Conservation (phyloP, 2,113 vertebrate genomes). For the Lophius piscatorius region DNA sequence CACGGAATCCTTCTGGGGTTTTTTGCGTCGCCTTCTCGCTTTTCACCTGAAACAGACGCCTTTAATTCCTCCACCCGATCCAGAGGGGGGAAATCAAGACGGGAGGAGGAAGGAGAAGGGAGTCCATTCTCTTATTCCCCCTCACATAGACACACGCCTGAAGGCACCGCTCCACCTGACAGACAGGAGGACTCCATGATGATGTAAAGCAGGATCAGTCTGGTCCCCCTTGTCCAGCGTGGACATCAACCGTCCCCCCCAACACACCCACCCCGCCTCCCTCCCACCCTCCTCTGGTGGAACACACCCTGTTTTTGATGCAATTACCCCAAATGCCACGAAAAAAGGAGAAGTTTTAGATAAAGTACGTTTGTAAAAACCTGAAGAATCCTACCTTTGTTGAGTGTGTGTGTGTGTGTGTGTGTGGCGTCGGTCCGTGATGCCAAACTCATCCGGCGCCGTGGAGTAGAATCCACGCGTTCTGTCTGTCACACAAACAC, state of each 20-base stretch:
- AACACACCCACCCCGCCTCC: too few relatives aligned
- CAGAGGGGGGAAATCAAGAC: constrained; percentile 2
- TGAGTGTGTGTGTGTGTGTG: neutral
- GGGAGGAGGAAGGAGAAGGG: constrained; percentile 4
- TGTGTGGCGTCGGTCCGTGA: constrained; percentile 24
- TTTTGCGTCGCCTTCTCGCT: constrained; percentile 1
- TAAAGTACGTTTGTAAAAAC: neutral
- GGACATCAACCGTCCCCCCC: constrained; percentile 12
- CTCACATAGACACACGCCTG: constrained; percentile 9
- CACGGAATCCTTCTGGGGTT: constrained; percentile 33
- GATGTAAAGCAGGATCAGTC: constrained; percentile 51
- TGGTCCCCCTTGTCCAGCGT: constrained; percentile 38
- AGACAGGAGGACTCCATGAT: constrained; percentile 59
- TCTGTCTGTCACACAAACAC: constrained; percentile 34
- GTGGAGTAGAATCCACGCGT: constrained; percentile 58
- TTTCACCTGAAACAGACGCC: constrained; percentile 60
- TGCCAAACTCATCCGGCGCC: constrained; percentile 55
- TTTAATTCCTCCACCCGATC: constrained; percentile 51
- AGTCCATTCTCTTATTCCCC: constrained; percentile 27
- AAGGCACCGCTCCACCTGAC: constrained; percentile 23
- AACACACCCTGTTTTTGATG: constrained; percentile 61
- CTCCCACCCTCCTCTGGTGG: constrained; percentile 13
- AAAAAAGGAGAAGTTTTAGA: neutral
- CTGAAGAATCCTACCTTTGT: constrained; percentile 32
- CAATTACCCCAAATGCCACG: constrained; percentile 33